A percentile compares a stretch with the other conserved stretches of the same genome.
These are phyloP conservation scores for Palythoa heliodiscus DNA, from an alignment of 92 coral and sea anemone species.

Conservation along the genomic window DNA sequence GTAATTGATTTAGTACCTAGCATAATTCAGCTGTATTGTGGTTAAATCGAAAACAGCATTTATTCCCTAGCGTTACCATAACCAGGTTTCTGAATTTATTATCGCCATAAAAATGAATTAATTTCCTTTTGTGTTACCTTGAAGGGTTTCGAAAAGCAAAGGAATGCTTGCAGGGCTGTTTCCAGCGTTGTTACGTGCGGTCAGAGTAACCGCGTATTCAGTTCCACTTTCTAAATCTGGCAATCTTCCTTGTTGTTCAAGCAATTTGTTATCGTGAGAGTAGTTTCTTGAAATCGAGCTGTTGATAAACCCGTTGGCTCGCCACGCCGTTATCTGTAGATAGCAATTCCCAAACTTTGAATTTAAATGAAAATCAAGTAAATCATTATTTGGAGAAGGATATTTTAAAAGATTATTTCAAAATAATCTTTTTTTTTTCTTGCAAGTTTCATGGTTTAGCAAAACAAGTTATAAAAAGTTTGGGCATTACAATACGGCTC, in stretches of 20 bases:
- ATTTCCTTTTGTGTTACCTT: neutral
- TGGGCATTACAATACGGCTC: no score
- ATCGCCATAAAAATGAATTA: neutral
- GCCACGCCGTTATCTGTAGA: neutral
- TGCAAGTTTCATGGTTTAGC: no score
- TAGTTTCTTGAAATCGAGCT: neutral
- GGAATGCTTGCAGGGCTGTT: neutral
- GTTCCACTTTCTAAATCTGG: neutral
- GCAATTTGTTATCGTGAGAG: neutral
- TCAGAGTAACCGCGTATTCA: neutral
- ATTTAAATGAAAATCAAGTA: neutral
- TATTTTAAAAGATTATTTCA: no score
- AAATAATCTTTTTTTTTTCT: no score
- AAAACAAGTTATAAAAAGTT: no score
- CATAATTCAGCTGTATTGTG: no score
- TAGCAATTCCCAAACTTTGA: neutral
- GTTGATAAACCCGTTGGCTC: neutral
- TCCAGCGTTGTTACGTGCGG: constrained; percentile 5
- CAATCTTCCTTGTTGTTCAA: neutral
- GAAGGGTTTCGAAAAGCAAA: neutral
- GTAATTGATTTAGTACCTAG: no score
- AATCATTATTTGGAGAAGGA: neutral
- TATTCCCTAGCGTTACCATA: neutral
- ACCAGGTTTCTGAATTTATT: neutral
- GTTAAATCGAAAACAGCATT: neutral